Percentiles rank a stretch among this genome's conserved stretches.
These are phyloP conservation scores for Benitochromis conjunctus DNA, from an alignment of 2,113 vertebrate genomes.

Conservation along the genomic window DNA sequence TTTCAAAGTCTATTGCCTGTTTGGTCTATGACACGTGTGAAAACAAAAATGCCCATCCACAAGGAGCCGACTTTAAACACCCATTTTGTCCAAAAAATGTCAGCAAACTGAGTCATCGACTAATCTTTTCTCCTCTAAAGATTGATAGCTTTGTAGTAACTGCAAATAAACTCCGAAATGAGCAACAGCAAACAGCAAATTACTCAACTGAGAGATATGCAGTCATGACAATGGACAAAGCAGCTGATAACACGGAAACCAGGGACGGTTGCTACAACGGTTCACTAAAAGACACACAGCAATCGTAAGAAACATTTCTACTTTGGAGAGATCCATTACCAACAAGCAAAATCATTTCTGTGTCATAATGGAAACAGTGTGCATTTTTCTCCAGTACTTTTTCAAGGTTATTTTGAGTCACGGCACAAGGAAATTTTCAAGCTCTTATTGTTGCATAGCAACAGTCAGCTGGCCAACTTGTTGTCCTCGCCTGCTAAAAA, in stretches of 20 bases:
- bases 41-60: neutral
- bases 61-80: neutral
- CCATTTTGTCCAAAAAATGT: neutral
- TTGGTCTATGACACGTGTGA: neutral
- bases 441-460: constrained; percentile 45
- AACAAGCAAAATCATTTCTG: neutral
- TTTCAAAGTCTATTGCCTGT: neutral
- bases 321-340: neutral
- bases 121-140: neutral
- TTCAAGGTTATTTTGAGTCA: constrained; percentile 29
- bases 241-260: neutral
- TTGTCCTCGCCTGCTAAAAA: constrained; percentile 23
- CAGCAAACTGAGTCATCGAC: neutral
- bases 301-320: neutral
- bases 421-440: constrained; percentile 6
- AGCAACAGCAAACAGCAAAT: neutral
- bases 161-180: neutral
- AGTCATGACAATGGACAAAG: neutral
- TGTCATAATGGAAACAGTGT: neutral
- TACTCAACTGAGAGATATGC: neutral
- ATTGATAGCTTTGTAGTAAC: neutral
- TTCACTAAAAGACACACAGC: neutral
- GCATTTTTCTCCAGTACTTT: neutral
- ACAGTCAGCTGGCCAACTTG: constrained; percentile 32
- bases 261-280: neutral